Base-by-base conservation (phyloP, 2,797 vertebrate species). In the Gila robusta region DNA sequence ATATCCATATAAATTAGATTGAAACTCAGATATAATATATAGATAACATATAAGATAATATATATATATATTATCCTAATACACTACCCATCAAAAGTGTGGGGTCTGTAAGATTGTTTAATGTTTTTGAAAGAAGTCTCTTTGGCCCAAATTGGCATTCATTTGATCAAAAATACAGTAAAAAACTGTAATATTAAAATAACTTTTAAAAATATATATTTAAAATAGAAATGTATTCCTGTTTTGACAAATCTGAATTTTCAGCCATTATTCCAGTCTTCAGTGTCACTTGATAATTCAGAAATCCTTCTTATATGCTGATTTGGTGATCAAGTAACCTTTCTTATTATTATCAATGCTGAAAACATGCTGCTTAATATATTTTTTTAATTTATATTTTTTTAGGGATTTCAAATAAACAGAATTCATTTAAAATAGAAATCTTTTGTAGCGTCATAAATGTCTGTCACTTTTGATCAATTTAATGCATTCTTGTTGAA, bases 1-100 rank as follows among this genome's bases (percentile, higher is more conserved):
- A 69, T 79, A 66, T 83, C 19, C 32, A 81, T 67, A 54, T 67
- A 81, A 81, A 79, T 79, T 64, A 2, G 14, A 64, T 12, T 6
- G 8, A 79, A 44, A 67, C 19, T 32, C 62, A 64, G 35, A 79
- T 44, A 64, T 56, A 21, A 54, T 35, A 76, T 32, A 76, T 32
- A 76, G 0, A 6, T n/a, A 59, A 39, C 32, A 76, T 21, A 52
- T 19, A 62, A 32, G 32, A 28, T 74, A 49, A 47, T 52, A 62
- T 14, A 64, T 16, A 64, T 28, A 26, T 62, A 64, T 64, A 28
- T 64, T 6, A 28, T 28, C 49, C 23, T 56, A n/a, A 37, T 37
- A 77, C 52, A n/a, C 32, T 56, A 37, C 21, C 52, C 35, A 59
- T 59, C 32, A 77, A 59, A 77, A 5, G 35, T 59, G 16, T 78